Base-by-base conservation (phyloP, 2,888 invertebrate genomes). In the Halocaridina rubra region DNA sequence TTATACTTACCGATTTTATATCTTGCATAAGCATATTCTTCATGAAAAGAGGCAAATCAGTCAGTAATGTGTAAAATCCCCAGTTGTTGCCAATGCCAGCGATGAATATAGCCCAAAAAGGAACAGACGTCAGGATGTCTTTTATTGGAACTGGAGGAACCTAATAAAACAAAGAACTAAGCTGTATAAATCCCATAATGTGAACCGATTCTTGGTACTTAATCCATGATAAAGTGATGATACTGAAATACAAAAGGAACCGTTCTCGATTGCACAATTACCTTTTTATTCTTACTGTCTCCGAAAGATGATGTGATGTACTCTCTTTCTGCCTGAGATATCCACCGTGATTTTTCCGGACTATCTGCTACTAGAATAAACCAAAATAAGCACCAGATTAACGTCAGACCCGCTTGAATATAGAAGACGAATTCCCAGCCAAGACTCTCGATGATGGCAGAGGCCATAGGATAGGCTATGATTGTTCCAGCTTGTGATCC, bases 361-460 rank as follows among this genome's bases (percentile, higher is more conserved):
- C 30, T 64, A 57, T 87, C 87, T 0, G 85, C 59, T 30, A 85
- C 81, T 1, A 87, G 16, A 5, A 85, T 8, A 71, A 87, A 85
- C 87, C 87, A 87, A 27, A 46, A 33, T 24, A 29, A 39, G 10
- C 81, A 81, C 88, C 88, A 88, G 22, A 72, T 77, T 16, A 88
- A n/a, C 2, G 76, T 80, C 4, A 86, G 29, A 29, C 75, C n/a
- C 1, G 77, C 95, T 80, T 96, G 96, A 87, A 96, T 93, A 91
- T 97, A 97, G 92, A 97, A 97, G 22, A 96, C 95, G 0, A 96
- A 96, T 88, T 95, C 94, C 97, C 97, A 97, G 13, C 97, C 97
- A 80, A 94, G 92, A 85, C 94, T 93, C 7, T 94, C 94, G 88
- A 96, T 96, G 81, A 97, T 93, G 89, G 94, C 94, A 19, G 97